Base-by-base conservation (phyloP, 2,113 vertebrate species). In the Eurypyga helias region DNA sequence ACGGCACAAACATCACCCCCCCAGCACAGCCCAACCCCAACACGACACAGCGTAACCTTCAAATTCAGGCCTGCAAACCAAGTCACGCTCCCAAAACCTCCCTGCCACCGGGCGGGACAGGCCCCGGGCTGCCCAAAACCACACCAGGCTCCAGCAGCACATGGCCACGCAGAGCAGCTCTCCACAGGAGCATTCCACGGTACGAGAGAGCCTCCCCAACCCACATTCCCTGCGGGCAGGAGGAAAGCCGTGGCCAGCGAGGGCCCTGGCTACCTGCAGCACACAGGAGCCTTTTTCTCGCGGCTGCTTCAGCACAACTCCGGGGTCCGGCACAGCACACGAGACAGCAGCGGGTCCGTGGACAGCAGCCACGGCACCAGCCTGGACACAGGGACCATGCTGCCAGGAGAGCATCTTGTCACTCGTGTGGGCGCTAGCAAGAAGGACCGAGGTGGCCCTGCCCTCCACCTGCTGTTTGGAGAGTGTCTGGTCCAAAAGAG, bases 381-480 rank as follows among this genome's bases (percentile, higher is more conserved):
- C 54, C 31, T 0, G 0, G 45, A 13, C 46, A n/a, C 46, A 75
- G 17, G 11, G 9, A 26, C 28, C 20, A 16, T 23, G 36, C 1
- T 2, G 55, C 86, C 29, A 38, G 46, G 31, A 91, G 60, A 46
- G 28, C 46, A 17, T 3, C 90, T 81, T 9, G 0, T 13, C 54
- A 0, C 45, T 55, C 9, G 1, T 3, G 3, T 2, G 69, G 60
- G 20, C 46, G 64, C 3, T 52, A 82, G 34, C 0, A 14, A 92
- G 91, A 41, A 13, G 6, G 36, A 52, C 60, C 0, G 14, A 65
- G 65, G 34, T 20, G 52, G 92, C 82, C 82, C 91, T 97, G 95
- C 92, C 92, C 95, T 92, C 96, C 93, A 21, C 82, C 95, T 95
- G 95, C 78, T 86, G n/a, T 23, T 45, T 34, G 75, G 55, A 86